These are phyloP conservation scores for Diabrotica balteata DNA, from an alignment of 2,888 invertebrate genomes.

Conservation along the genomic window DNA sequence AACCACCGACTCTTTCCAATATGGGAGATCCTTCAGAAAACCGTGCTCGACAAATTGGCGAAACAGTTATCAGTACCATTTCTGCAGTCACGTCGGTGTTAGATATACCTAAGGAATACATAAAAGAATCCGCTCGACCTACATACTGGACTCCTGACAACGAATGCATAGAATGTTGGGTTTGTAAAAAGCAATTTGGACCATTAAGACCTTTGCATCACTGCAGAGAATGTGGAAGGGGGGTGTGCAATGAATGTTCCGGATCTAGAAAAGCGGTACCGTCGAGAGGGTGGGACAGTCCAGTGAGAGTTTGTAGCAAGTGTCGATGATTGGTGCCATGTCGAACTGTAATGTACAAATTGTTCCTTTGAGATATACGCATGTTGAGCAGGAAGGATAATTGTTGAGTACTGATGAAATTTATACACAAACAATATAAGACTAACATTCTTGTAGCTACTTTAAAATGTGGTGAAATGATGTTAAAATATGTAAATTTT, in stretches of 20 bases:
- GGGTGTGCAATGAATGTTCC: conserved; percentile 70
- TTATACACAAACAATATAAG: too few species aligned
- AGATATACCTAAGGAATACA: conserved; percentile 77
- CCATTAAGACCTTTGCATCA: conserved; percentile 67
- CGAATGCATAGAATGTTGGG: conserved; percentile 70
- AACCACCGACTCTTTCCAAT: conserved; percentile 52
- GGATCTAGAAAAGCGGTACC: conserved; percentile 72
- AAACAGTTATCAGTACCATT: conserved; percentile 75
- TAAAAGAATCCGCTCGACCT: conserved; percentile 79
- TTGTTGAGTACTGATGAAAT: too few species aligned
- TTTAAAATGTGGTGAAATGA: too few species aligned
- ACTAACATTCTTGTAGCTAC: too few species aligned
- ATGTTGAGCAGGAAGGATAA: too few species aligned
- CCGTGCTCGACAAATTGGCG: conserved; percentile 54
- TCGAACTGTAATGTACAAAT: too few species aligned
- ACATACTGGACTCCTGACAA: conserved; percentile 82
- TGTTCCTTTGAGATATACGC: too few species aligned
- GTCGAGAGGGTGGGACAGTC: conserved; percentile 73
- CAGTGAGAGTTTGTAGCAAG: conserved; percentile 77
- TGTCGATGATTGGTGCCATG: conserved; percentile 58
- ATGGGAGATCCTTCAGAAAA: conserved; percentile 38
- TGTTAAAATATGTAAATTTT: too few species aligned
- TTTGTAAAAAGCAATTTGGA: conserved; percentile 69
- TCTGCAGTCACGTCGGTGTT: conserved; percentile 74
- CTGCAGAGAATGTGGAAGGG: conserved; percentile 75